phyloP scores from a whole-genome alignment of 2,888 invertebrate genomes.

The Steinernema scapterisci region DNA sequence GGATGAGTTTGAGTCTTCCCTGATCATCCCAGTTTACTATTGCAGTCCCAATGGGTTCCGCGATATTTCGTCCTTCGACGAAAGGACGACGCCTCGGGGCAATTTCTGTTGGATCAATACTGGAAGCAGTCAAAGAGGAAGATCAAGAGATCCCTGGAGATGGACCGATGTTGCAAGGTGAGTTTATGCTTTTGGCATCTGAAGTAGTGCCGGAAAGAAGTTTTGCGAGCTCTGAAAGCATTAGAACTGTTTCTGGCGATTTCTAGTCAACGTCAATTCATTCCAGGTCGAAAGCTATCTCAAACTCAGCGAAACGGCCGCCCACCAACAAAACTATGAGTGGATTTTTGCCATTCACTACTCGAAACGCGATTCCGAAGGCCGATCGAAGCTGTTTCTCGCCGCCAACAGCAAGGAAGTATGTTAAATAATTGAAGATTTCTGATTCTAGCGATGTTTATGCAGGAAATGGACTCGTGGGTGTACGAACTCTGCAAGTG shows the following conservation, averaged over 20 bases:
- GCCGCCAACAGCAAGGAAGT: slow-evolving; percentile 8
- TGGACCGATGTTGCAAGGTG: slow-evolving; percentile 28
- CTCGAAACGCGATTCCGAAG: slow-evolving; percentile 11
- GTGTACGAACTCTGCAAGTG: slow-evolving; percentile 7
- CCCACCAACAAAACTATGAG: slow-evolving; percentile 4
- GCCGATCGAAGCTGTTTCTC: slow-evolving; percentile 11
- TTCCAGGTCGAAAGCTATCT: slow-evolving; percentile 31
- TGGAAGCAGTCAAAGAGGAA: slow-evolving; percentile 14
- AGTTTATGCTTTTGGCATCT: too few relatives aligned
- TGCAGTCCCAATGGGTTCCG: slow-evolving; percentile 33
- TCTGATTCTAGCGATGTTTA: not conserved
- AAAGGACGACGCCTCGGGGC: not conserved
- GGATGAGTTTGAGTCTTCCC: not conserved
- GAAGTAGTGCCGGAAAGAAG: too few relatives aligned
- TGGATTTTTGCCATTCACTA: slow-evolving; percentile 35
- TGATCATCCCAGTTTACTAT: too few relatives aligned
- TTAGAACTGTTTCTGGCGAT: too few relatives aligned
- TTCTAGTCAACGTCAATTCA: too few relatives aligned
- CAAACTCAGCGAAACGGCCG: slow-evolving; percentile 5
- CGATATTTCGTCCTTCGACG: slow-evolving; percentile 30
- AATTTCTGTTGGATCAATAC: slow-evolving; percentile 26
- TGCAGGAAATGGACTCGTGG: slow-evolving; percentile 24
- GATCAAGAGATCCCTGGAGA: slow-evolving; percentile 21
- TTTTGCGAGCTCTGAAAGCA: too few relatives aligned
- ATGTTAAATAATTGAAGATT: not conserved